A percentile compares a stretch with the other conserved stretches of the same genome.
Conservation (phyloP, 2,797 vertebrate species). For the Triplophysa yarkandensis region DNA sequence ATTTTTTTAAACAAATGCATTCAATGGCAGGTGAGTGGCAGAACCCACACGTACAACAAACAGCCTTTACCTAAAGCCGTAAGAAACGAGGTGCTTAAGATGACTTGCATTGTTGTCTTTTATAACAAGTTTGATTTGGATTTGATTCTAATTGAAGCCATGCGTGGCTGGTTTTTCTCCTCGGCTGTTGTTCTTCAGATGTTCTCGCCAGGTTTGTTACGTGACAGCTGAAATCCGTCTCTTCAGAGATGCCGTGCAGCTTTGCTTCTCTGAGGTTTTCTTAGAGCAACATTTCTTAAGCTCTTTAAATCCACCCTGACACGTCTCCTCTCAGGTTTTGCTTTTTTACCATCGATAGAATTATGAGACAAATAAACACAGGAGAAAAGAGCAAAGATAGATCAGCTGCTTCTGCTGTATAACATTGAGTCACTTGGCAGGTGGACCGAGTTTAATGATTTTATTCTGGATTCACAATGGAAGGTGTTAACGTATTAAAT, state of each 20-base stretch:
- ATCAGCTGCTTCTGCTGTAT: background rate
- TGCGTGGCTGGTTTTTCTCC: conserved; percentile 61
- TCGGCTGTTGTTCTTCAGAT: conserved; percentile 67
- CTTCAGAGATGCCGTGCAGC: conserved; percentile 45
- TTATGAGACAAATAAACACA: conserved; percentile 55
- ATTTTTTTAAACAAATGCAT: conserved; percentile 14
- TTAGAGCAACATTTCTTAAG: conserved; percentile 57
- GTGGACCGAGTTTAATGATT: conserved; percentile 13
- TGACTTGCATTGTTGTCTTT: conserved; percentile 63
- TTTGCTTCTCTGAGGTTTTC: conserved; percentile 56
- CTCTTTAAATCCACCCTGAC: conserved; percentile 55
- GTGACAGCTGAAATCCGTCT: conserved; percentile 77
- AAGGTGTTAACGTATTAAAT: background rate
- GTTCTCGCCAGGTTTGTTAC: conserved; percentile 72
- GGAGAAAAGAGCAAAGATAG: conserved; percentile 15
- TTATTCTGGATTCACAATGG: conserved; percentile 5
- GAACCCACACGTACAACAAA: background rate
- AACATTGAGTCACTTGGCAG: conserved; percentile 21
- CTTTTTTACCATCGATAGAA: conserved; percentile 49
- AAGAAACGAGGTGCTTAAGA: conserved; percentile 42
- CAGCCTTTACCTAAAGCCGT: conserved; percentile 6
- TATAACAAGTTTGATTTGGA: conserved; percentile 71
- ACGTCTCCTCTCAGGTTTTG: conserved; percentile 55
- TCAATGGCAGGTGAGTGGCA: conserved; percentile 27
- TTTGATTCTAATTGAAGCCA: conserved; percentile 77